phyloP scores from a whole-genome alignment of 2,888 invertebrate species.

The Megalurothrips usitatus region DNA sequence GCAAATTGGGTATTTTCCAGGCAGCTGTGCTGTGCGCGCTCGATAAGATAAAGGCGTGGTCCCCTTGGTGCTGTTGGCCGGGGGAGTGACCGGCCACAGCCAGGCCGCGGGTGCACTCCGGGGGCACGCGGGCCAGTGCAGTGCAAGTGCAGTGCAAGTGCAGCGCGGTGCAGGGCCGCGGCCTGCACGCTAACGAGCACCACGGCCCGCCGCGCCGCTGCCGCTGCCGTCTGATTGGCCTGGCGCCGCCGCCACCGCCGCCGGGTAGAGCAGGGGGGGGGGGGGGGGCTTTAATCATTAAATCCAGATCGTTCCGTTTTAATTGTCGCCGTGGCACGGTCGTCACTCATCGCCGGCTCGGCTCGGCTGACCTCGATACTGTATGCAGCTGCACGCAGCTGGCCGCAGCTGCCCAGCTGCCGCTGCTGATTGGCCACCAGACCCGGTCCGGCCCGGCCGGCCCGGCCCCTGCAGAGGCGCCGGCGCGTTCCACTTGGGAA shows the following conservation, averaged over 20 bases:
- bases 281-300: neutral
- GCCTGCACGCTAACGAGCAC: no score
- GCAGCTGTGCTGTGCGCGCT: no score
- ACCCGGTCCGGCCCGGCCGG: neutral
- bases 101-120: no score
- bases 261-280: neutral
- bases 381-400: neutral
- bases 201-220: no score
- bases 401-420: neutral
- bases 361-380: no score
- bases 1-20: no score
- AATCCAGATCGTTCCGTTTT: neutral
- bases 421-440: neutral
- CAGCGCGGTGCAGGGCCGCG: no score
- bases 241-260: neutral
- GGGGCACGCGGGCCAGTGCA: no score
- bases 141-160: no score
- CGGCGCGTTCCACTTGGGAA: neutral
- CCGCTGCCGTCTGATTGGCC: neutral
- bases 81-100: no score
- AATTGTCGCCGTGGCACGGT: neutral
- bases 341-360: neutral
- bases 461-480: neutral
- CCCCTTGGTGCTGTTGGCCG: no score
- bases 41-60: no score